Evolutionary conservation across 37 sponge, comb jelly and placozoan genomes (phyloP).

Genomic region (Aphrocallistes beatrix): DNA sequence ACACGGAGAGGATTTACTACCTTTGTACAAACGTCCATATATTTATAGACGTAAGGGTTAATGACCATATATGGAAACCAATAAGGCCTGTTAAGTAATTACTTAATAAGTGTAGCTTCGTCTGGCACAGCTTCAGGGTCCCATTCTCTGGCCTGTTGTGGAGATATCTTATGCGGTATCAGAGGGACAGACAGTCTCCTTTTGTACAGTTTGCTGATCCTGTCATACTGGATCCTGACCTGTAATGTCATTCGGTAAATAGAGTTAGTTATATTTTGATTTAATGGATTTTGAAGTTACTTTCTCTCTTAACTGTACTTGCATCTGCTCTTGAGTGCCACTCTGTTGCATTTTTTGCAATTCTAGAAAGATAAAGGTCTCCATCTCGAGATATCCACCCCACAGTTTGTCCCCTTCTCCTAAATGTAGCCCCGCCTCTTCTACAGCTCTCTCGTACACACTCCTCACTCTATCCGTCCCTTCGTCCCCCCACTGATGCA

Average conservation of each 20-base stretch:
- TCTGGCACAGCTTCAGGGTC: not conserved
- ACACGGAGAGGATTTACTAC: no score
- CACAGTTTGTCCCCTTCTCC: not conserved
- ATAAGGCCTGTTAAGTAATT: not conserved
- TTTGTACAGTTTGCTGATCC: not conserved
- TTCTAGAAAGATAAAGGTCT: not conserved
- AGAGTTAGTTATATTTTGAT: not conserved
- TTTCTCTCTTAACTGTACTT: not conserved
- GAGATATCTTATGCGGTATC: not conserved
- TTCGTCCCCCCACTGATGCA: slow-evolving; percentile 10
- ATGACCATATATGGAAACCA: no score
- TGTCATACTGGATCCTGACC: not conserved
- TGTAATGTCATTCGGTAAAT: not conserved
- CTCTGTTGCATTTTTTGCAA: not conserved
- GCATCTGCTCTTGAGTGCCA: not conserved
- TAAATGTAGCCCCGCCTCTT: not conserved
- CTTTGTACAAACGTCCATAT: not conserved
- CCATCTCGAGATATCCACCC: not conserved
- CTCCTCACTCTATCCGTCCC: not conserved
- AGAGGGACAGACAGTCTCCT: not conserved
- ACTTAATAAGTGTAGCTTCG: not conserved
- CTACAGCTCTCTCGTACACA: not conserved
- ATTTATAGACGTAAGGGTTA: not conserved
- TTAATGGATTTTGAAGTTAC: not conserved
- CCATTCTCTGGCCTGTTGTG: not conserved